Evolutionary conservation across 2,113 vertebrate genomes (phyloP).

Genomic region (Pseudorectes ferrugineus): DNA sequence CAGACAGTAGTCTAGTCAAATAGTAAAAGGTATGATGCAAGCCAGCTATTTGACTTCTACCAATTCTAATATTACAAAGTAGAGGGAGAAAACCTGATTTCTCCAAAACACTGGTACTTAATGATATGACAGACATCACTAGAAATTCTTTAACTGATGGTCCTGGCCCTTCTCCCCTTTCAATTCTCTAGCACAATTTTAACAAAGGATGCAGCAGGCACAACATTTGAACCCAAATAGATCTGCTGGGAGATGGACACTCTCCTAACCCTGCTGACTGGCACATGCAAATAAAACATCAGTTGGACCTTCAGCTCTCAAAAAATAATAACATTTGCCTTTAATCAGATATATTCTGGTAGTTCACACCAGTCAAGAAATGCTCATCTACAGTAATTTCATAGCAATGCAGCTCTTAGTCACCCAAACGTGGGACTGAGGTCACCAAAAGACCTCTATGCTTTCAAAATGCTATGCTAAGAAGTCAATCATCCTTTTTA

Average conservation of each 20-base stretch:
- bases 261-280: not conserved
- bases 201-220: not conserved
- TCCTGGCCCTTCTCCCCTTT: fast-evolving
- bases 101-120: not conserved
- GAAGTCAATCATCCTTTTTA: not conserved
- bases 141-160: not conserved
- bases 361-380: not conserved
- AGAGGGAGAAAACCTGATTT: not conserved
- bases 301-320: not conserved
- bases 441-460: not conserved
- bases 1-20: not conserved
- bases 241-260: not conserved
- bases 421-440: fast-evolving
- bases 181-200: not conserved
- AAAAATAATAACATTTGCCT: not conserved
- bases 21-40: not conserved
- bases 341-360: not conserved
- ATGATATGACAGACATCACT: not conserved
- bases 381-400: not conserved
- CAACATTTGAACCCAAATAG: not conserved
- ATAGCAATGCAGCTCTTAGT: not conserved
- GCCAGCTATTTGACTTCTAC: not conserved
- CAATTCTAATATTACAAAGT: not conserved
- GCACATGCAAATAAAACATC: not conserved
- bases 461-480: not conserved